These are phyloP conservation scores for Molossus alvarezi DNA, from an alignment of 2,797 vertebrate genomes.

Conservation along the genomic window DNA sequence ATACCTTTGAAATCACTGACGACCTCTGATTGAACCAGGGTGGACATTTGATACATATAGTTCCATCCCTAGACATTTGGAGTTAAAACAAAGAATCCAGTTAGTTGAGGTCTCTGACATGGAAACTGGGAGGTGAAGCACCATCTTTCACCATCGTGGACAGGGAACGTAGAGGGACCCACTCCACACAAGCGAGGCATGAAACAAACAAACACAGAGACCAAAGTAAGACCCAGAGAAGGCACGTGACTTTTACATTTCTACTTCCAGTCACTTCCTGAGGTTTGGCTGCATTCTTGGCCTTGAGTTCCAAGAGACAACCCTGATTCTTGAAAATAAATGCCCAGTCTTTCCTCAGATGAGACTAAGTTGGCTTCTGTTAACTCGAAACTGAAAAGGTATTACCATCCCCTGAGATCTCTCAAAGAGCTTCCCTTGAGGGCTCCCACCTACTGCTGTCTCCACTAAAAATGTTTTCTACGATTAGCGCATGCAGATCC, in stretches of 20 bases:
- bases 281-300: constrained; percentile 6
- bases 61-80: neutral
- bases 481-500: constrained; percentile 37
- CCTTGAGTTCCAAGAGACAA: constrained; percentile 18
- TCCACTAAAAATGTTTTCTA: constrained; percentile 54
- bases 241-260: neutral
- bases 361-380: constrained; percentile 58
- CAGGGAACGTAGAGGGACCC: neutral
- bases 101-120: neutral
- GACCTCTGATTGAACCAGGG: neutral
- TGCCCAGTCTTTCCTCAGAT: constrained; percentile 12
- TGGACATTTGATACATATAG: neutral
- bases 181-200: neutral
- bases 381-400: constrained; percentile 58
- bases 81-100: neutral
- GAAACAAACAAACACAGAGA: neutral
- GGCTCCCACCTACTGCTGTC: constrained; percentile 13
- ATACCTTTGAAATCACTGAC: neutral
- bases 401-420: constrained; percentile 15
- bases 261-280: neutral
- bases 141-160: neutral
- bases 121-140: neutral
- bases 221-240: neutral
- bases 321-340: constrained; percentile 64
- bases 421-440: constrained; percentile 61